Conservation (phyloP, 1,140 invertebrate species). For the Oscheius sp. region DNA sequence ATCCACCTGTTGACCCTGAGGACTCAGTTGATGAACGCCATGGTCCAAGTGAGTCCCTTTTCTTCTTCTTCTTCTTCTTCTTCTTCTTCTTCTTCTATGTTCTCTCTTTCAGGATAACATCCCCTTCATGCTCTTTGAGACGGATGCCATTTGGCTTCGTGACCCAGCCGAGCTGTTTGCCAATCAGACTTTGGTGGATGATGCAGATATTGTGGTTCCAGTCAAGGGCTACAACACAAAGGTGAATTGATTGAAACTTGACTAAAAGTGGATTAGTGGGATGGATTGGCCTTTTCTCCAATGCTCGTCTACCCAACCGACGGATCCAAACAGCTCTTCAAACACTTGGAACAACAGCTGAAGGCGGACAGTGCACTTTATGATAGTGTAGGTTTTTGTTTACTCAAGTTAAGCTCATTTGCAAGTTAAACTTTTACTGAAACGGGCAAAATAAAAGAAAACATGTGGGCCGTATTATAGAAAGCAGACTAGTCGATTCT, state of each 20-base stretch:
- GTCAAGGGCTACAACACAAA: slow-evolving; percentile 45
- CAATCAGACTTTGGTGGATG: slow-evolving; percentile 41
- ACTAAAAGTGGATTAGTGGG: too few species aligned
- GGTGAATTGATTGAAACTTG: too few species aligned
- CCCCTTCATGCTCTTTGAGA: slow-evolving; percentile 48
- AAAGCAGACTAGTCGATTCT: too few species aligned
- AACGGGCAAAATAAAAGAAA: too few species aligned
- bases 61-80: neutral
- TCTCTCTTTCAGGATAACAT: slow-evolving; percentile 16
- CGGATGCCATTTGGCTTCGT: slow-evolving; percentile 52
- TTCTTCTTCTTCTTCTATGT: too few species aligned
- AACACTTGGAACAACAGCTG: slow-evolving; percentile 39
- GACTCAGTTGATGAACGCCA: slow-evolving; percentile 33
- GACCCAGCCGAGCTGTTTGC: slow-evolving; percentile 38
- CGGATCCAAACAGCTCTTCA: slow-evolving; percentile 38
- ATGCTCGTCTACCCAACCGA: slow-evolving; percentile 49
- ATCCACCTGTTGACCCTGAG: slow-evolving; percentile 46
- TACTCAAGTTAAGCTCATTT: too few species aligned
- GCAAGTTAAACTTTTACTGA: too few species aligned
- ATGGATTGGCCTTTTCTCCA: slow-evolving; percentile 49
- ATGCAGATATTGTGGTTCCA: slow-evolving; percentile 48
- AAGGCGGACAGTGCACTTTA: slow-evolving; percentile 30
- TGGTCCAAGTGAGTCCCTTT: slow-evolving; percentile 43
- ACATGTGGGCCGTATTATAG: too few species aligned
- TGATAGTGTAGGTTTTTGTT: slow-evolving; percentile 50